Percentiles rank a stretch among this genome's conserved stretches.
Evolutionary conservation across 2,888 invertebrate genomes (phyloP).

Genomic region (Ellobium chinense): DNA sequence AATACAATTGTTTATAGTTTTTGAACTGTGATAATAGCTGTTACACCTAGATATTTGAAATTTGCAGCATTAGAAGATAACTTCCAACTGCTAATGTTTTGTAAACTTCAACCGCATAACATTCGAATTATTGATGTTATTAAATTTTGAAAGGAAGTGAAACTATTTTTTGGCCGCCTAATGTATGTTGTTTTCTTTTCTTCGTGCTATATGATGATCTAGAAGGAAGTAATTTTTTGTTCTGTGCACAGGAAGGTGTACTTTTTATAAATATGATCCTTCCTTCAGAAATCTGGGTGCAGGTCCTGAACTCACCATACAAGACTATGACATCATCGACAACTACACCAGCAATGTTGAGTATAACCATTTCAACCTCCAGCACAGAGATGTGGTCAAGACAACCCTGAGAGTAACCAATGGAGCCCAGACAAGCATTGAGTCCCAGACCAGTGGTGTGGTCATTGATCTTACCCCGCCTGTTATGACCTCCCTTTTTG

Average conservation of each 20-base stretch:
- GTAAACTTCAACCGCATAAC: too few relatives aligned
- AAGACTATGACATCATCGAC: constrained; percentile 54
- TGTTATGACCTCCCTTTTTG: constrained; percentile 52
- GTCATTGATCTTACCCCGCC: constrained; percentile 67
- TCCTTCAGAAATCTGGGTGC: constrained; percentile 43
- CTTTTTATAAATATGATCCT: too few relatives aligned
- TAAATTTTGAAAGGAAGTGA: too few relatives aligned
- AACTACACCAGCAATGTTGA: constrained; percentile 50
- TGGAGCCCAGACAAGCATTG: constrained; percentile 57
- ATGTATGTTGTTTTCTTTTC: too few relatives aligned
- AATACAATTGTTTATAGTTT: too few relatives aligned
- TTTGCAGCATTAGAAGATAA: too few relatives aligned
- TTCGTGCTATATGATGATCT: not conserved
- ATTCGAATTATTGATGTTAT: too few relatives aligned
- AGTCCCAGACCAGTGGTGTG: constrained; percentile 54
- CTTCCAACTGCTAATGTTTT: too few relatives aligned
- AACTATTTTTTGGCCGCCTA: too few relatives aligned
- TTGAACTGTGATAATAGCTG: too few relatives aligned
- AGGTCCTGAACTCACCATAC: constrained; percentile 47
- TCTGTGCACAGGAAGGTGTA: not conserved
- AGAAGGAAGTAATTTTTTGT: not conserved
- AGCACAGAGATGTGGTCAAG: constrained; percentile 61
- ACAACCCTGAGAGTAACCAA: constrained; percentile 60
- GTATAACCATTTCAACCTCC: constrained; percentile 62
- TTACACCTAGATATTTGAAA: too few relatives aligned